phyloP scores from a whole-genome alignment of 2,797 vertebrate species.

The Otus scops region DNA sequence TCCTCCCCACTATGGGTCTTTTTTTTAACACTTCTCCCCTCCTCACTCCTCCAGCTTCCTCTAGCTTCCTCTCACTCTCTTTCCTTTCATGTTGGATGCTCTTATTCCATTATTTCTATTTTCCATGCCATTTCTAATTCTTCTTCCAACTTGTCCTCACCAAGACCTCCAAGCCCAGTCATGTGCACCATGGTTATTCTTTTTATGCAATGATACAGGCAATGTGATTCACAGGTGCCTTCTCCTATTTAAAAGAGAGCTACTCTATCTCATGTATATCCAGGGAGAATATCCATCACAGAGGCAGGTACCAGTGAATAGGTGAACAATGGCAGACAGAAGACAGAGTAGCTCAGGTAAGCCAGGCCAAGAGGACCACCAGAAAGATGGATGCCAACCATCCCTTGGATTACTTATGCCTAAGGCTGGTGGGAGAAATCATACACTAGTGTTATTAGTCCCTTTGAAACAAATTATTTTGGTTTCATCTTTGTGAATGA shows the following conservation, averaged over 20 bases:
- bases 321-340: neutral
- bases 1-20: neutral
- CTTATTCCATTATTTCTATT: neutral
- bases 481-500: neutral
- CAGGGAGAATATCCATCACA: neutral
- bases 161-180: neutral
- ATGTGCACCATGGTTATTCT: neutral
- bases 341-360: neutral
- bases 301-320: neutral
- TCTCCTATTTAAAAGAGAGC: neutral
- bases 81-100: neutral
- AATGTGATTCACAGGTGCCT: neutral
- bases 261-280: rapidly evolving
- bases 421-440: neutral
- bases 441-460: neutral
- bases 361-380: neutral
- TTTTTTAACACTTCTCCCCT: neutral
- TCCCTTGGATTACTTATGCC: neutral
- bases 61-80: neutral
- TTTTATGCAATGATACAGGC: neutral
- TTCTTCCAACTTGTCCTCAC: neutral
- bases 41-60: neutral
- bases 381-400: neutral
- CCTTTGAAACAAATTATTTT: neutral
- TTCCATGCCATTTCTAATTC: neutral